Evolutionary conservation across 2,888 invertebrate genomes (phyloP).

Genomic region (Sminthurinus aureus): DNA sequence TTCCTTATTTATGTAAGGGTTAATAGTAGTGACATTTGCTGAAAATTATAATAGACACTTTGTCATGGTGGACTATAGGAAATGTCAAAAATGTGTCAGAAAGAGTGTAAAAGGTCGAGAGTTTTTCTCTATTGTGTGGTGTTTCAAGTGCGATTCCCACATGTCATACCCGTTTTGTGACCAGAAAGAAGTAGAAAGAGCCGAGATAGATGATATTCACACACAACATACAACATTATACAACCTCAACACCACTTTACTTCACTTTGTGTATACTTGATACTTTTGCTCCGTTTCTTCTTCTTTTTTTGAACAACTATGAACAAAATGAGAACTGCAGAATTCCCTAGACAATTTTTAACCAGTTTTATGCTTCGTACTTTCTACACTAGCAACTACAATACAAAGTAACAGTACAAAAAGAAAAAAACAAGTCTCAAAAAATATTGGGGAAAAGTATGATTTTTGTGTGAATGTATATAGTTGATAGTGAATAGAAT

Average conservation of each 20-base stretch:
- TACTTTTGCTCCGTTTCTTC: too few relatives aligned
- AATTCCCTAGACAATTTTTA: too few relatives aligned
- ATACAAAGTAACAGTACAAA: too few relatives aligned
- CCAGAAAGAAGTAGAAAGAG: not conserved
- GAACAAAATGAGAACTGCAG: too few relatives aligned
- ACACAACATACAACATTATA: too few relatives aligned
- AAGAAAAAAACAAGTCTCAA: too few relatives aligned
- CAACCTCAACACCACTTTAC: not conserved
- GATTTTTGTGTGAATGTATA: too few relatives aligned
- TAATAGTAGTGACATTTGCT: conserved; percentile 36
- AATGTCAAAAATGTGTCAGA: conserved; percentile 31
- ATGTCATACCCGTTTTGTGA: not conserved
- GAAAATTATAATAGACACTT: conserved; percentile 38
- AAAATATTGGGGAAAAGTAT: too few relatives aligned
- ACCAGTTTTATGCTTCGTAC: too few relatives aligned
- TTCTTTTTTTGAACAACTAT: too few relatives aligned
- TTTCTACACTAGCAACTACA: too few relatives aligned
- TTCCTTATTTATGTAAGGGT: conserved; percentile 11
- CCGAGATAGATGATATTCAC: not conserved
- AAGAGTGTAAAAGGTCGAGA: conserved; percentile 34
- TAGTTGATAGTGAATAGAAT: too few relatives aligned
- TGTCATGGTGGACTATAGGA: conserved; percentile 34
- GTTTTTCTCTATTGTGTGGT: conserved; percentile 21
- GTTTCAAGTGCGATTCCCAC: conserved; percentile 27
- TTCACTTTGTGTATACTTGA: not conserved